Conservation (phyloP, 2,113 vertebrate species). For the Pygoscelis adeliae region DNA sequence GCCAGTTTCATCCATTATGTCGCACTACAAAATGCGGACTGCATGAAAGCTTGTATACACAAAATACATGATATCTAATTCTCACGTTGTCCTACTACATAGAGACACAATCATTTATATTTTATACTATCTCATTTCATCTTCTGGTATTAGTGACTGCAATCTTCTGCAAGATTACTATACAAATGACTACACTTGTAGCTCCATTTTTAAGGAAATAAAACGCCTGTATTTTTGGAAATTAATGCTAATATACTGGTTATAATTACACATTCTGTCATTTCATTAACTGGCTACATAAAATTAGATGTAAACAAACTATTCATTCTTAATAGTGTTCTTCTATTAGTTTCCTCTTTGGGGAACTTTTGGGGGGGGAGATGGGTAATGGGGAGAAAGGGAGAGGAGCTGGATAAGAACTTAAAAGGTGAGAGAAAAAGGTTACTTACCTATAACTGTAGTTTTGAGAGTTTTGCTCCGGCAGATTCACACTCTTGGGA, state of each 20-base stretch:
- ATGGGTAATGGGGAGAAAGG: neutral
- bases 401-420: neutral
- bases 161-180: neutral
- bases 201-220: neutral
- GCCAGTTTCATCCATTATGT: neutral
- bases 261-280: neutral
- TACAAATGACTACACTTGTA: neutral
- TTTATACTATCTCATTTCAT: neutral
- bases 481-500: constrained; percentile 66
- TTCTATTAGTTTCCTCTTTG: neutral
- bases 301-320: neutral
- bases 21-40: neutral
- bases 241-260: neutral
- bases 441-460: constrained; percentile 61
- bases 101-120: neutral
- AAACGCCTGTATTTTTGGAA: neutral
- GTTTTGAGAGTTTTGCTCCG: constrained; percentile 62
- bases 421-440: constrained; percentile 48
- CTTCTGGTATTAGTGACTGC: neutral
- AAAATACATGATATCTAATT: neutral
- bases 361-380: neutral
- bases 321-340: neutral
- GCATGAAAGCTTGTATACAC: neutral
- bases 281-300: neutral
- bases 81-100: neutral